Evolutionary conservation across 2,888 invertebrate genomes (phyloP), one percentile per base, ranked within the genome.

Genomic region (Nymphalis c-album): DNA sequence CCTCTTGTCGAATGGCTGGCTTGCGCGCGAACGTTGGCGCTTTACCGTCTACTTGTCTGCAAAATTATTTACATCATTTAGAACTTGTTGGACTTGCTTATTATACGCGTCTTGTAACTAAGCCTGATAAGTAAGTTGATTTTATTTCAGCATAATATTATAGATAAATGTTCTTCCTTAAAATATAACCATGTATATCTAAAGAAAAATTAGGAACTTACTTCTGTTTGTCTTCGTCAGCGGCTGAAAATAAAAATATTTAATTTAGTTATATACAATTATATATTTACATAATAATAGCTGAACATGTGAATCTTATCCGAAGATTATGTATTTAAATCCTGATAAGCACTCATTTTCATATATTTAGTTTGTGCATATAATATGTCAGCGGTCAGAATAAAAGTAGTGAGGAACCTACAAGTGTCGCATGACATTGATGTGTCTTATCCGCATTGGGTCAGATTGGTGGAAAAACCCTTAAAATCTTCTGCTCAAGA

Each of bases 21-120:
- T 98, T 98, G 94, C 98, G 98, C 91, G 98, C 96, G 93, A 99
- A 99, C 85, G 98, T 98, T 84, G 98, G 98, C 91, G 98, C 98
- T 91, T 97, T 96, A 85, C 98, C 98, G 94, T 98, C 98, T 93
- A 98, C 97, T 97, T 98, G 98, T 94, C 98, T 98, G 93, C 64
- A 69, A 66, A 63, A 59, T 46, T 8, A 75, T 79, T 20, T 10
- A 26, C n/a, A 48, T 40, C 13, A 40, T 13, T 13, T 57, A 40
- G 16, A 57, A 40, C 18, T 57, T 17, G 17, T n/a, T 31, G n/a
- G 2, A 55, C 26, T 26, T 53, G 26, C 16, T 18, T 50, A n/a
- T n/a, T n/a, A 50, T 7, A 20, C 8, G 4, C 8, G 2, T 3
- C n/a, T 50, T 50, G 3, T n/a, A 10, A 18, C 2, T 8, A 8